phyloP scores from a whole-genome alignment of 1,140 invertebrate genomes.

The Diorhabda elongata region DNA sequence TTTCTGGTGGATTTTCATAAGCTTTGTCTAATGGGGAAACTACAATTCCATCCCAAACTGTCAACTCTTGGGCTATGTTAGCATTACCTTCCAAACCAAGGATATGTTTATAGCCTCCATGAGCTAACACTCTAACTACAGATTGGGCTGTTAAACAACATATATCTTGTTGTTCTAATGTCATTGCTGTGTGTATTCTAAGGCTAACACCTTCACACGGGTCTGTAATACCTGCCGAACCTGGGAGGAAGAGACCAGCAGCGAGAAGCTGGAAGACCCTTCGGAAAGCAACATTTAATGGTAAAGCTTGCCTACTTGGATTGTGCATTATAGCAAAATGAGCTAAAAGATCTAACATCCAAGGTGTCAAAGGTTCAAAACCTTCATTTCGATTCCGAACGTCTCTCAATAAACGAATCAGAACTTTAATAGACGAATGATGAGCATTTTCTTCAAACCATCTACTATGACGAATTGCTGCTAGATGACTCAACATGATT shows the following conservation, averaged over 20 bases:
- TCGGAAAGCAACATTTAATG: conserved; percentile 84
- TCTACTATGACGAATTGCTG: conserved; percentile 88
- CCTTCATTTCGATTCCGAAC: conserved; percentile 85
- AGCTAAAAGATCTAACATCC: conserved; percentile 94
- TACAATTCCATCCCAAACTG: conserved; percentile 91
- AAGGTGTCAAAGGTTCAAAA: conserved; percentile 85
- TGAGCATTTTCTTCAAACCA: conserved; percentile 99
- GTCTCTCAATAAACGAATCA: conserved; percentile 89
- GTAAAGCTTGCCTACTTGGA: conserved; percentile 84
- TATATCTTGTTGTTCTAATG: conserved; percentile 90
- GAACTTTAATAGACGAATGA: conserved; percentile 93
- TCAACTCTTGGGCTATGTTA: conserved; percentile 77
- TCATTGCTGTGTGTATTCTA: conserved; percentile 86
- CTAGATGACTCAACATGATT: conserved; percentile 82
- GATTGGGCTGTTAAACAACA: conserved; percentile 88
- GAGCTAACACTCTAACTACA: conserved; percentile 79
- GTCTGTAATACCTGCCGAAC: conserved; percentile 90
- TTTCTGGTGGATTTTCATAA: conserved; percentile 65
- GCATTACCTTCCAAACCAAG: conserved; percentile 70
- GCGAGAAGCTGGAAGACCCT: conserved; percentile 85
- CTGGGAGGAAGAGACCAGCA: conserved; percentile 92
- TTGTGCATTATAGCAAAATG: conserved; percentile 98
- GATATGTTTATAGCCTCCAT: conserved; percentile 89
- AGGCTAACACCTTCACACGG: conserved; percentile 88
- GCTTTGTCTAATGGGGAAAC: conserved; percentile 88